Percentiles rank a stretch among this genome's conserved stretches.
These are phyloP conservation scores for Urocyon cinereoargenteus DNA, from an alignment of 2,797 vertebrate species.

Conservation along the genomic window DNA sequence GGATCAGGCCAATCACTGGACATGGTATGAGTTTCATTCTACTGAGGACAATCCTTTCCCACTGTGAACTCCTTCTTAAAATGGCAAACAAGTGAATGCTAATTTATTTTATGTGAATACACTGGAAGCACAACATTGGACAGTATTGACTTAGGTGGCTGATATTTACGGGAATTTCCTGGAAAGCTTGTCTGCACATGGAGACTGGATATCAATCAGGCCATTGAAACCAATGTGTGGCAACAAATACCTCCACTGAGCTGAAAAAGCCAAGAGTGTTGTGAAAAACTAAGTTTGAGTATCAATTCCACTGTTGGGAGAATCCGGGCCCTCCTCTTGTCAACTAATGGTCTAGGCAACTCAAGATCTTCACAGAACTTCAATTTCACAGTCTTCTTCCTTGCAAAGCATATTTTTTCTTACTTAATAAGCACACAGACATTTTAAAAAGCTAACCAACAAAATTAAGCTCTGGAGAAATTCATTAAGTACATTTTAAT, in stretches of 20 bases:
- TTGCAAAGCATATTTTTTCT: not conserved
- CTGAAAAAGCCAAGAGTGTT: not conserved
- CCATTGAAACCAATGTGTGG: not conserved
- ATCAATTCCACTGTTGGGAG: not conserved
- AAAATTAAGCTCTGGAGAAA: not conserved
- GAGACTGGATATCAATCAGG: not conserved
- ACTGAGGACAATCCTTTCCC: not conserved
- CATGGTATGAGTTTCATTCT: not conserved
- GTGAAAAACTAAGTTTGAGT: not conserved
- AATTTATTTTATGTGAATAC: not conserved
- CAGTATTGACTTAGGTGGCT: not conserved
- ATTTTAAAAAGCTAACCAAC: slow-evolving; percentile 17
- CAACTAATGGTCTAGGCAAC: not conserved
- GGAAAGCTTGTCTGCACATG: not conserved
- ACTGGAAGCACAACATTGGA: not conserved
- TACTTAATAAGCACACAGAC: slow-evolving; percentile 8
- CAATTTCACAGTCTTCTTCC: not conserved
- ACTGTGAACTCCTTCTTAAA: not conserved
- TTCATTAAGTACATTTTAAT: not conserved
- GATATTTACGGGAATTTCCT: not conserved
- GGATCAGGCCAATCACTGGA: accelerated
- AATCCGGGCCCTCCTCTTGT: not conserved
- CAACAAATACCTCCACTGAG: not conserved
- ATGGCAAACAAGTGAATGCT: not conserved
- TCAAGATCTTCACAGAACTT: not conserved